phyloP scores from a whole-genome alignment of 2,888 invertebrate genomes.

The Diarsia dahlii region DNA sequence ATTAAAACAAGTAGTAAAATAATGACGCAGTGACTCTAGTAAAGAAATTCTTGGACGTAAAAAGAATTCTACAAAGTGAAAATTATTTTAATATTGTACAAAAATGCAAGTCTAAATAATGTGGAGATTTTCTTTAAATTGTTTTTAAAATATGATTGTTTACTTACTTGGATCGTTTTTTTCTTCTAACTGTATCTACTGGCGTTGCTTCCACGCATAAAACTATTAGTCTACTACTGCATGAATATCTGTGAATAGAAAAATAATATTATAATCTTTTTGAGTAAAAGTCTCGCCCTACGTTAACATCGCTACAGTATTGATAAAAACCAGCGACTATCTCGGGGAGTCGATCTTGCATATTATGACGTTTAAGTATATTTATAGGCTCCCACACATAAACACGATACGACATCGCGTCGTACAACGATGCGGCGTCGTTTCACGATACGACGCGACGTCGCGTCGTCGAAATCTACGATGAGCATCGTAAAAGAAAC shows the following conservation, averaged over 20 bases:
- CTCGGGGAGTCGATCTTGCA: too few relatives aligned
- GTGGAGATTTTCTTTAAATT: constrained; percentile 26
- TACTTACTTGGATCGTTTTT: constrained; percentile 89
- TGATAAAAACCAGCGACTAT: not conserved
- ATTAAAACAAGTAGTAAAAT: too few relatives aligned
- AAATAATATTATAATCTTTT: not conserved
- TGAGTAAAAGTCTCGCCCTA: not conserved
- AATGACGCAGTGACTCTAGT: not conserved
- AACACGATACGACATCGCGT: too few relatives aligned
- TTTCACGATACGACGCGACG: too few relatives aligned
- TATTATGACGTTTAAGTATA: too few relatives aligned
- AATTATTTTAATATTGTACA: constrained; percentile 17
- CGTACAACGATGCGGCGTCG: too few relatives aligned
- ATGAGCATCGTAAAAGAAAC: too few relatives aligned
- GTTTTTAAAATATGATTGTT: not conserved
- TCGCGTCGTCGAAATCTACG: too few relatives aligned
- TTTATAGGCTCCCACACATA: too few relatives aligned
- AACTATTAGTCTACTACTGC: constrained; percentile 96
- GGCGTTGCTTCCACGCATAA: constrained; percentile 97
- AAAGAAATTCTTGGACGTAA: not conserved
- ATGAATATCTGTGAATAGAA: constrained; percentile 91
- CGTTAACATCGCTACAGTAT: not conserved
- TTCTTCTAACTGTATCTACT: constrained; percentile 91
- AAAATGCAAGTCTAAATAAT: not conserved
- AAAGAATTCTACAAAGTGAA: constrained; percentile 1